Evolutionary conservation across 2,113 vertebrate genomes (phyloP).

Genomic region (Ovibos moschatus): DNA sequence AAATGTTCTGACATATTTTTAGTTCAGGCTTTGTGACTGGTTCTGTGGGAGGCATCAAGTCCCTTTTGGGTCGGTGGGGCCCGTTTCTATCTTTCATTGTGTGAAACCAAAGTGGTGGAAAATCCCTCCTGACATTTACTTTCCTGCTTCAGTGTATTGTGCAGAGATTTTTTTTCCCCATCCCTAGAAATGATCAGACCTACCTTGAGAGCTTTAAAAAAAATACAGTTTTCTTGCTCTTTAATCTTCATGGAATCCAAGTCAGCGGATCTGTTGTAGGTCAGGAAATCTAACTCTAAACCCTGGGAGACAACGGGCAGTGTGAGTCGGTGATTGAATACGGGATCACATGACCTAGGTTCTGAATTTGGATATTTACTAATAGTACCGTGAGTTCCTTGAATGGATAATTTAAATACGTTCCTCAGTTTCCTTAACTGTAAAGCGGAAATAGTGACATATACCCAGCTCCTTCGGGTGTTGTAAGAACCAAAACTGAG

Average conservation of each 20-base stretch:
- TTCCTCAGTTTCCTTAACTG: neutral
- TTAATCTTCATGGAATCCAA: neutral
- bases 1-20: conserved; percentile 15
- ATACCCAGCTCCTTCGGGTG: neutral
- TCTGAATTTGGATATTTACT: neutral
- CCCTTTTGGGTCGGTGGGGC: neutral
- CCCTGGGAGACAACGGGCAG: neutral
- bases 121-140: neutral
- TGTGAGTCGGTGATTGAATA: neutral
- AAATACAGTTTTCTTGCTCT: neutral
- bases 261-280: neutral
- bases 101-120: neutral
- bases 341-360: neutral
- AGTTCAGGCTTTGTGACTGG: neutral
- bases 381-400: neutral
- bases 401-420: neutral
- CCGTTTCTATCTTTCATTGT: neutral
- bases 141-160: neutral
- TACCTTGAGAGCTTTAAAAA: neutral
- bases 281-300: neutral
- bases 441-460: neutral
- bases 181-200: neutral
- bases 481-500: neutral
- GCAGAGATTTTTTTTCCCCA: neutral
- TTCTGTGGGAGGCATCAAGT: neutral